phyloP scores from a whole-genome alignment of 2,113 vertebrate genomes.

The Willisornis vidua region DNA sequence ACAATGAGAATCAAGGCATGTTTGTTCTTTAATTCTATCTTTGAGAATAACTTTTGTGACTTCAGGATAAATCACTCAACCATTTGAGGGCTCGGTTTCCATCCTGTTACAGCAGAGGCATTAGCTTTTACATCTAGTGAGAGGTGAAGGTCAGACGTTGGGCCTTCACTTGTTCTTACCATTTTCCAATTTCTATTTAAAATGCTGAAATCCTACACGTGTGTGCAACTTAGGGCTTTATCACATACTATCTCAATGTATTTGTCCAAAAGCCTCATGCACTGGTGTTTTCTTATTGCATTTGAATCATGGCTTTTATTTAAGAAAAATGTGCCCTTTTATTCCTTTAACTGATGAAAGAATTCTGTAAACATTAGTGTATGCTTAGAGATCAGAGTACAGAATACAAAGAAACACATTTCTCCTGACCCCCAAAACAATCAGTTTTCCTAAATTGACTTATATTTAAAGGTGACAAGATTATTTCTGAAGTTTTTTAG shows the following conservation, averaged over 20 bases:
- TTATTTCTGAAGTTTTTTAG: neutral
- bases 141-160: neutral
- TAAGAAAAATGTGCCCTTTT: neutral
- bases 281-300: neutral
- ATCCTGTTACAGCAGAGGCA: neutral
- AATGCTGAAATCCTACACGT: neutral
- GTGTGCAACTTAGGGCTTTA: neutral
- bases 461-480: neutral
- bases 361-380: neutral
- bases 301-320: neutral
- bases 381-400: neutral
- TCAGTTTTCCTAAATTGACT: neutral
- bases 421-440: neutral
- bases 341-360: neutral
- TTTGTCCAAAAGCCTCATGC: neutral
- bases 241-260: neutral
- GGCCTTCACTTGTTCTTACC: neutral
- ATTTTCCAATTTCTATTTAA: neutral
- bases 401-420: neutral
- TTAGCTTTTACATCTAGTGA: neutral
- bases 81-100: neutral
- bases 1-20: neutral
- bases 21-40: neutral
- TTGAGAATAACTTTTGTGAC: neutral
- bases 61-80: neutral